Conservation (phyloP, 53 echinoderm and acorn worm species). For the Patiria pectinifera region DNA sequence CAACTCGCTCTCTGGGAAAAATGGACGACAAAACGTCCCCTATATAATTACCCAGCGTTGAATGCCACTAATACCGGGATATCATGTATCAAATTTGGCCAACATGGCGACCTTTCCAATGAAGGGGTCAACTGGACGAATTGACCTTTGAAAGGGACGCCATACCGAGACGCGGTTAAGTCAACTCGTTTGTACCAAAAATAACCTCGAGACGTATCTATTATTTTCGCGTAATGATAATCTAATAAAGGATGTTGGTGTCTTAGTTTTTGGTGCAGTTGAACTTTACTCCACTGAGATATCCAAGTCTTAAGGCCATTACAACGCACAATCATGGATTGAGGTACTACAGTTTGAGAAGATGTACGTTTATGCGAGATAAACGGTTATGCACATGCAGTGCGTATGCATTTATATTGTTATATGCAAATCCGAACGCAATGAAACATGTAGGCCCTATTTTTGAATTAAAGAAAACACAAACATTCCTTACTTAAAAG, state of each 20-base stretch:
- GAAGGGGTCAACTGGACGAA: conserved; percentile 44
- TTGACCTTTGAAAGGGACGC: conserved; percentile 46
- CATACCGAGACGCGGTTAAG: conserved; percentile 25
- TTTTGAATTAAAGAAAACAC: no score
- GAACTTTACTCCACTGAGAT: background rate
- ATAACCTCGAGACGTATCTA: background rate
- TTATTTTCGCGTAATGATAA: conserved; percentile 2
- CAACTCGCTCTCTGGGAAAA: conserved; percentile 17
- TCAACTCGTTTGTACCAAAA: conserved; percentile 10
- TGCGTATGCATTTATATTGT: no score
- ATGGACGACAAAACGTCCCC: background rate
- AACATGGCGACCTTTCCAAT: conserved; percentile 17
- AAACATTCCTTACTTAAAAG: no score
- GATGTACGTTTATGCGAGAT: no score
- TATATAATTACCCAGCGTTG: conserved; percentile 43
- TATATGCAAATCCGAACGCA: no score
- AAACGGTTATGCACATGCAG: no score
- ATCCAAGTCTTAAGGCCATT: background rate
- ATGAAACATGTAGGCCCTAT: no score
- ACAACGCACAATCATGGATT: no score
- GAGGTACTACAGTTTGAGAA: no score
- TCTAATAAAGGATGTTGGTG: background rate
- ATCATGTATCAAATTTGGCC: conserved; percentile 47
- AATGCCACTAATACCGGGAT: conserved; percentile 32
- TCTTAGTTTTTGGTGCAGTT: background rate